Evolutionary conservation across 2,888 invertebrate genomes (phyloP), one percentile per base, ranked within the genome.

Genomic region (Desoria tigrina): DNA sequence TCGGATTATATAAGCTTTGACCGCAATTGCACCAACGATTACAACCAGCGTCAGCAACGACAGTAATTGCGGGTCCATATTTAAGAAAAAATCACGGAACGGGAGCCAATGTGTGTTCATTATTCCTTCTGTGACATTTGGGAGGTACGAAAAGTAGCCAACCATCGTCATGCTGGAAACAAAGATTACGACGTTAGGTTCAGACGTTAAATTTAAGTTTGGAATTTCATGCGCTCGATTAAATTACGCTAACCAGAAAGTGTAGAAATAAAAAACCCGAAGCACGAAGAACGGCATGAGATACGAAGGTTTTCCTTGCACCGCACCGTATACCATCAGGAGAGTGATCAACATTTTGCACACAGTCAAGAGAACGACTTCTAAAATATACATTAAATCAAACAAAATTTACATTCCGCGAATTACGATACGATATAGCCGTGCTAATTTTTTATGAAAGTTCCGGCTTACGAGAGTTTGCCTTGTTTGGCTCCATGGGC

Each of bases 211-310:
- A n/a, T n/a, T n/a, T n/a, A n/a, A n/a, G n/a, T n/a, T n/a, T n/a
- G n/a, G n/a, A n/a, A n/a, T n/a, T n/a, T n/a, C n/a, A n/a, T n/a
- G n/a, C n/a, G n/a, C n/a, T n/a, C n/a, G n/a, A n/a, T n/a, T n/a
- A n/a, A 28, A 27, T 32, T 18, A 51, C 57, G 84, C 86, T 87
- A 82, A 90, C 90, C 88, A 87, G 71, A 90, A 90, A 77, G 93
- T 88, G 70, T 90, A 91, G 82, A 94, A 93, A 82, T 93, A 92
- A 79, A 94, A 93, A 72, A 93, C 85, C 81, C 92, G 92, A 42
- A 93, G 83, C 77, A 92, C 92, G 84, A 94, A 93, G 84, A 92
- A 94, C 1, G 93, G 93, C 82, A 94, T 84, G 74, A 94, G 83
- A 79, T 92, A 90, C 0, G 89, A 88, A 0, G 93, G 90, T 78